These are phyloP conservation scores for Stomatorhinus walkeri DNA, from an alignment of 2,797 vertebrate species.

Conservation along the genomic window DNA sequence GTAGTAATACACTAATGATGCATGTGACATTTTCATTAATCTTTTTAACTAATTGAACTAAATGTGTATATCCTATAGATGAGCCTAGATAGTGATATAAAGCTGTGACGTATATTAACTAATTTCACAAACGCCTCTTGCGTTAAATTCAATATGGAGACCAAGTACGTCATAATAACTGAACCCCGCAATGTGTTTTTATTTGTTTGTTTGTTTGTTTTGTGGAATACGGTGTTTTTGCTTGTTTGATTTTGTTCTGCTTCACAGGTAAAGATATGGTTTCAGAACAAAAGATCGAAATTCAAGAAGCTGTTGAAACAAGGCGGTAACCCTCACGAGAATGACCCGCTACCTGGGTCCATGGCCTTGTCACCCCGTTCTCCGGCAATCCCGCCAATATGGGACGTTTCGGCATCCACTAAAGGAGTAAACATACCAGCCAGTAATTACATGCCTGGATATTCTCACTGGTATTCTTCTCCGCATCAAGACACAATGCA, in stretches of 20 bases:
- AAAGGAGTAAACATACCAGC: conserved; percentile 96
- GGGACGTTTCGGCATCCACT: conserved; percentile 92
- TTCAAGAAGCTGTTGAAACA: conserved; percentile 98
- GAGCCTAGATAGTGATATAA: background rate
- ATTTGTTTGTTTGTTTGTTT: background rate
- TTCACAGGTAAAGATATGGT: conserved; percentile 96
- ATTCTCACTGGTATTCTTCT: conserved; percentile 97
- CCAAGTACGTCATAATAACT: background rate
- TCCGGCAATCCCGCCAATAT: conserved; percentile 89
- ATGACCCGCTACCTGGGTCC: conserved; percentile 79
- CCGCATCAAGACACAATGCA: conserved; percentile 98
- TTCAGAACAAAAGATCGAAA: conserved; percentile 98
- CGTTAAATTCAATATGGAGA: background rate
- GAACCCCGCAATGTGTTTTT: background rate
- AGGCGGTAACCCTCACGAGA: conserved; percentile 88
- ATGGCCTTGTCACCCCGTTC: conserved; percentile 88
- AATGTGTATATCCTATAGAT: background rate
- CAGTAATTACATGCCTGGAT: conserved; percentile 96
- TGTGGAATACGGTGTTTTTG: background rate
- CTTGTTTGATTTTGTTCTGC: background rate
- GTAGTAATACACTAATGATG: background rate
- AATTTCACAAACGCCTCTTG: background rate
- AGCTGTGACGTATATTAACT: background rate
- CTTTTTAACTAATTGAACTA: background rate
- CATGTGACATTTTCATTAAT: background rate